Evolutionary conservation across 2,797 vertebrate species (phyloP).

Genomic region (Echiichthys vipera): DNA sequence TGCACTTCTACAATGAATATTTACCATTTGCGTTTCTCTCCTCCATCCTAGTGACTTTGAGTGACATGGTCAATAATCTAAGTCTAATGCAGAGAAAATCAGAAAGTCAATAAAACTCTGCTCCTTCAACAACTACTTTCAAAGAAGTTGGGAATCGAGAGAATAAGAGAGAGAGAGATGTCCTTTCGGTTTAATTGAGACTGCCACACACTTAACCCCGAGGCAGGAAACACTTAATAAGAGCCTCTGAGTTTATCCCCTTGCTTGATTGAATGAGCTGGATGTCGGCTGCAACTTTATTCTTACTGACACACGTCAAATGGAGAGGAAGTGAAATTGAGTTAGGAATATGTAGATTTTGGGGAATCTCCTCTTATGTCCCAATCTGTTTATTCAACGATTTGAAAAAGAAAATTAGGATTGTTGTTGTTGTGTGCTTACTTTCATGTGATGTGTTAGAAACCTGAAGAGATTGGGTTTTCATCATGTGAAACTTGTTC

Average conservation of each 20-base stretch:
- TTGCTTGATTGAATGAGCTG: slow-evolving; percentile 57
- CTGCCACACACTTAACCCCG: slow-evolving; percentile 57
- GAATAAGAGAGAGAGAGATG: slow-evolving; percentile 31
- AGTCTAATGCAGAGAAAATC: slow-evolving; percentile 54
- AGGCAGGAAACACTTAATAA: slow-evolving; percentile 65
- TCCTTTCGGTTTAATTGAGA: slow-evolving; percentile 69
- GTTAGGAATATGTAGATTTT: background rate
- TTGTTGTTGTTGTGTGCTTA: slow-evolving; percentile 1
- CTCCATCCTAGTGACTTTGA: slow-evolving; percentile 51
- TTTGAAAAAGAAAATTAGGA: background rate
- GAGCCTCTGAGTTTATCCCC: slow-evolving; percentile 50
- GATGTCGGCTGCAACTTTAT: slow-evolving; percentile 20
- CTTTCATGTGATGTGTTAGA: background rate
- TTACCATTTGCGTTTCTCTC: slow-evolving; percentile 2
- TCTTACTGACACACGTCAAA: slow-evolving; percentile 36
- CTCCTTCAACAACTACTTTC: slow-evolving; percentile 28
- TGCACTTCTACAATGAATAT: too few species aligned
- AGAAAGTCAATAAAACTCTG: slow-evolving; percentile 56
- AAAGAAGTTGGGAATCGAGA: slow-evolving; percentile 5
- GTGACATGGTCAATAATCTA: slow-evolving; percentile 59
- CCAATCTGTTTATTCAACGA: background rate
- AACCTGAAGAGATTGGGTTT: too few species aligned
- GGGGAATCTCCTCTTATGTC: background rate
- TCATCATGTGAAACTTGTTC: too few species aligned
- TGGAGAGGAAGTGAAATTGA: background rate